Evolutionary conservation across 2,797 vertebrate genomes (phyloP), one percentile per base, ranked within the genome.

Genomic region (Enteromius argenteus): DNA sequence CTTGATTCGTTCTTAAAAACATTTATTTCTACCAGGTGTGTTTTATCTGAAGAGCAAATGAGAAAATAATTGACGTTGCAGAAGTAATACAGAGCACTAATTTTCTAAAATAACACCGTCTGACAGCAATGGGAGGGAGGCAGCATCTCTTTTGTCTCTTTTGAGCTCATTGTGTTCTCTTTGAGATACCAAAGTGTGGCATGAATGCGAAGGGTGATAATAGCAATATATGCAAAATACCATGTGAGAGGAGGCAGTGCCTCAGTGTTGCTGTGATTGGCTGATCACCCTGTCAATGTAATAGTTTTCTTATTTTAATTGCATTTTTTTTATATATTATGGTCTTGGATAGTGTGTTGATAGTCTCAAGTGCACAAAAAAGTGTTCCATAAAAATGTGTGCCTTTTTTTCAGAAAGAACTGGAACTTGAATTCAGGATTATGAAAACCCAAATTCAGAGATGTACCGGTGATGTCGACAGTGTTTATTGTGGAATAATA

Each of bases 401-500:
- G 10, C n/a, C 7, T 85, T 71, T 58, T 39, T n/a, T 53, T 56
- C 21, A 58, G 14, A 23, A 42, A 0, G 9, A 78, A 13, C 37
- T 78, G 17, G 37, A 53, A 11, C 27, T 27, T 77, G 35, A 64
- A 30, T 60, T 32, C 30, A 64, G 23, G 42, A 46, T 21, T 32
- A 35, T 7, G 35, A n/a, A 67, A 39, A 35, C 49, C 2, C 8
- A 39, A 44, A 69, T 67, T 58, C 32, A 56, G 17, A 68, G 27
- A 56, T 58, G 42, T 62, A 73, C n/a, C 27, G n/a, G 37, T 66
- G n/a, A 77, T 21, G 7, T 66, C 60, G 44, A 17, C 15, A 30
- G 46, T 37, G 27, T 67, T 51, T 67, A 67, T 67, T 49, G 44
- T 10, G 64, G 64, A 81, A 81, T 71, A 84, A 78, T 49, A 79